Conservation (phyloP, 2,888 invertebrate species). For the Agrochola macilenta region DNA sequence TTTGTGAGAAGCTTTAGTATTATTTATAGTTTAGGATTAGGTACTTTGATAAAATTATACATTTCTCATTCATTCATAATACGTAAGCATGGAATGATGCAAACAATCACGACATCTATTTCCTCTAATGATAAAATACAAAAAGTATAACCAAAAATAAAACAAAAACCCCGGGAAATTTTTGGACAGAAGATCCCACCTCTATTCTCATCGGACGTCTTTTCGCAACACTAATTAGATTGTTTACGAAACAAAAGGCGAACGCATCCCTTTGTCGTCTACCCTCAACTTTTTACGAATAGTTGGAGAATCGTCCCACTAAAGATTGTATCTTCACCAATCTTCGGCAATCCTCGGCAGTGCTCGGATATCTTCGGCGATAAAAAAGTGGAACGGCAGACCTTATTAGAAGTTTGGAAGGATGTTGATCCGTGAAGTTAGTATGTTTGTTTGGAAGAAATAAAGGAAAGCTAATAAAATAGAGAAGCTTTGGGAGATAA, state of each 20-base stretch:
- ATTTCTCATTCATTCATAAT: too few relatives aligned
- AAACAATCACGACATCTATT: too few relatives aligned
- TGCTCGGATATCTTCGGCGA: slow-evolving; percentile 62
- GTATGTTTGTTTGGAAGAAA: slow-evolving; percentile 62
- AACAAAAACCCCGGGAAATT: slow-evolving; percentile 8
- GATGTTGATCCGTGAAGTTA: slow-evolving; percentile 67
- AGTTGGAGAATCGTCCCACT: slow-evolving; percentile 65
- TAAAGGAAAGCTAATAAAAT: slow-evolving; percentile 66
- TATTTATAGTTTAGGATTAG: too few relatives aligned
- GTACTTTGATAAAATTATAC: too few relatives aligned
- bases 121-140: too few relatives aligned
- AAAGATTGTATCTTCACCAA: slow-evolving; percentile 64
- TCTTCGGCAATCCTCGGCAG: slow-evolving; percentile 51
- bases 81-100: too few relatives aligned
- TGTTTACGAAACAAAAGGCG: slow-evolving; percentile 77
- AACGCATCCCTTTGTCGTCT: slow-evolving; percentile 72
- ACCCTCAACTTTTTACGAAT: slow-evolving; percentile 69
- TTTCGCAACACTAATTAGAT: slow-evolving; percentile 78
- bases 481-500: slow-evolving; percentile 42
- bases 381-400: slow-evolving; percentile 65
- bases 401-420: slow-evolving; percentile 67
- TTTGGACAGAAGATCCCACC: slow-evolving; percentile 24
- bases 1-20: too few relatives aligned
- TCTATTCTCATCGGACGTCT: slow-evolving; percentile 59
- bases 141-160: background rate